Evolutionary conservation across 2,888 invertebrate species (phyloP).

Genomic region (Amphipyra berbera): DNA sequence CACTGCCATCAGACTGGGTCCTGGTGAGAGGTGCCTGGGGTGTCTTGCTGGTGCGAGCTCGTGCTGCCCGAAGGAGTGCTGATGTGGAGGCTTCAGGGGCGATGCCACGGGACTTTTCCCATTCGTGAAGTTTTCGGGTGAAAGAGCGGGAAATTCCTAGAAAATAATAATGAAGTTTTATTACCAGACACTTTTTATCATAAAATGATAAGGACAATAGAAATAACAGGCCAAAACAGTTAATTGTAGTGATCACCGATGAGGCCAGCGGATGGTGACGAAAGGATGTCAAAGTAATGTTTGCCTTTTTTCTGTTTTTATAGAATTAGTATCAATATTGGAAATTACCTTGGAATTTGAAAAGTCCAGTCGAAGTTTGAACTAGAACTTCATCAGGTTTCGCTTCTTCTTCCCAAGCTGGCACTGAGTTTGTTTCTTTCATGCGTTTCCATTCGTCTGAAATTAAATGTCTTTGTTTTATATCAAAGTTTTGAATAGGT

Average conservation of each 20-base stretch:
- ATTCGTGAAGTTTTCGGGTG: constrained; percentile 96
- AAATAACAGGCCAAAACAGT: too few relatives aligned
- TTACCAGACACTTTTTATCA: too few relatives aligned
- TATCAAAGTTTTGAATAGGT: background rate
- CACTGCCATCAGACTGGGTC: constrained; percentile 94
- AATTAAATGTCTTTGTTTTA: constrained; percentile 31
- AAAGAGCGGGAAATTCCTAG: constrained; percentile 95
- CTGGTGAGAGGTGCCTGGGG: constrained; percentile 89
- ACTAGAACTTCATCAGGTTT: constrained; percentile 92
- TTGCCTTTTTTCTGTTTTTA: too few relatives aligned
- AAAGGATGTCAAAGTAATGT: too few relatives aligned
- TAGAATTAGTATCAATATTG: too few relatives aligned
- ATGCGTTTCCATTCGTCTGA: constrained; percentile 95
- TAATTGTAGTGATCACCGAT: too few relatives aligned
- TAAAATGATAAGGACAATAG: too few relatives aligned
- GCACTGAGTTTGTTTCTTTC: constrained; percentile 91
- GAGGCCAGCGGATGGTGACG: too few relatives aligned
- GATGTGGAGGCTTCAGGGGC: constrained; percentile 96
- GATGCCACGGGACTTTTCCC: constrained; percentile 97
- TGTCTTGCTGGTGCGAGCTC: constrained; percentile 69
- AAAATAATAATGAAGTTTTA: constrained; percentile 19
- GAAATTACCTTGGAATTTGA: constrained; percentile 93
- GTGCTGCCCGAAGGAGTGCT: constrained; percentile 91
- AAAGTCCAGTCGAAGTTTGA: constrained; percentile 95
- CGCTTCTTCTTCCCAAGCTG: constrained; percentile 84